Evolutionary conservation across 2,113 vertebrate species (phyloP), one percentile per base, ranked within the genome.

Genomic region (Myrmecophaga tridactyla): DNA sequence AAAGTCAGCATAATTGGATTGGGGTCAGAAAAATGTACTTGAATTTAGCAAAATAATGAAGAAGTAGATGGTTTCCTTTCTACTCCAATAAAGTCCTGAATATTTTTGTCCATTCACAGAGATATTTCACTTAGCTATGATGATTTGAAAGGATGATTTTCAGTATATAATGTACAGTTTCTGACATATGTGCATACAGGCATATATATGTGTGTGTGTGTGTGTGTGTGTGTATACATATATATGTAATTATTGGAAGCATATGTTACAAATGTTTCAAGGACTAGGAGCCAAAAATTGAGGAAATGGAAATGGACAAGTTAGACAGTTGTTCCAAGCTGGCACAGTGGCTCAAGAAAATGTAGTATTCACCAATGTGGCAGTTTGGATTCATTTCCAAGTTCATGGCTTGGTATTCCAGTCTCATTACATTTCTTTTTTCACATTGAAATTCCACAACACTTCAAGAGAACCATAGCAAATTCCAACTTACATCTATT

Each of bases 241-340:
- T 75, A 20, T 48, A 39, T 86, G 86, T 94, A 88, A 78, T 96
- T 96, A 94, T 95, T 94, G 76, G 39, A 89, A 65, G 18, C 62
- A 36, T 94, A 63, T 97, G 60, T 96, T 82, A 58, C 78, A 97
- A 94, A 76, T 60, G 78, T 95, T 92, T 96, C 89, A 94, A 97
- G 94, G 62, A 89, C 94, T 82, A 39, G 56, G 27, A 95, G 46
- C 65, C 65, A 21, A 86, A 95, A 93, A 65, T 95, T 86, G 93
- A 89, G 58, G 53, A 94, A 43, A 94, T 92, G 96, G 88, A 95
- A 96, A 87, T 29, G 85, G 94, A 82, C 77, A 96, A 96, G 60
- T 87, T 94, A 77, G 96, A 89, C 75, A 77, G n/a, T 96, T 95
- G 78, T 92, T 95, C 75, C 10, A 14, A 91, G 78, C 82, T 93